Percentiles rank a stretch among this genome's conserved stretches.
These are phyloP conservation scores for Hemicordylus capensis DNA, from an alignment of 2,113 vertebrate genomes.

Conservation along the genomic window DNA sequence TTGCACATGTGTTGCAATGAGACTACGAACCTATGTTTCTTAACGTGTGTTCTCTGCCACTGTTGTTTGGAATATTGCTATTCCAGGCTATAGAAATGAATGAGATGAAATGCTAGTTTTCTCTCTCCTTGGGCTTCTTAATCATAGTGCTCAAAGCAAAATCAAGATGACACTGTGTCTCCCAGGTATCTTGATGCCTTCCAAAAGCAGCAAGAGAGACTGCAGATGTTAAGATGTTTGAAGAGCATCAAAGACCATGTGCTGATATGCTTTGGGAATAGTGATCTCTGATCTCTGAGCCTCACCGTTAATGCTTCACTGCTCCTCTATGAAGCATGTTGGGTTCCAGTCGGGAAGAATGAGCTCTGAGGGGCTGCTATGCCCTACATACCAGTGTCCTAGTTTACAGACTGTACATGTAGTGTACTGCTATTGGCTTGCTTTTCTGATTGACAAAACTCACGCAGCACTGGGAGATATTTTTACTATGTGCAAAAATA, in stretches of 20 bases:
- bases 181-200: not conserved
- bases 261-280: not conserved
- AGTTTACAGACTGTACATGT: constrained; percentile 32
- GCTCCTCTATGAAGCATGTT: constrained; percentile 18
- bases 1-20: not conserved
- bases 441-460: constrained; percentile 7
- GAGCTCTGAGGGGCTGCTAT: constrained; percentile 56
- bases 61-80: not conserved
- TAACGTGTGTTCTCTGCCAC: not conserved
- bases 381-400: constrained; percentile 60
- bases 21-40: not conserved
- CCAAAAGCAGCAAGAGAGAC: rapidly evolving
- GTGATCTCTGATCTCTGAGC: constrained; percentile 15
- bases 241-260: not conserved
- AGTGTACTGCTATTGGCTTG: not conserved
- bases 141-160: not conserved
- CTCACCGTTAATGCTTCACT: constrained; percentile 25
- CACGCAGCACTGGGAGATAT: not conserved
- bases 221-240: rapidly evolving
- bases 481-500: not conserved
- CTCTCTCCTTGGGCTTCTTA: not conserved
- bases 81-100: not conserved
- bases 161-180: not conserved
- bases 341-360: constrained; percentile 41
- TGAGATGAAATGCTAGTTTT: constrained; percentile 1